These are phyloP conservation scores for Malurus splendens DNA, from an alignment of 2,797 vertebrate species.

Conservation along the genomic window DNA sequence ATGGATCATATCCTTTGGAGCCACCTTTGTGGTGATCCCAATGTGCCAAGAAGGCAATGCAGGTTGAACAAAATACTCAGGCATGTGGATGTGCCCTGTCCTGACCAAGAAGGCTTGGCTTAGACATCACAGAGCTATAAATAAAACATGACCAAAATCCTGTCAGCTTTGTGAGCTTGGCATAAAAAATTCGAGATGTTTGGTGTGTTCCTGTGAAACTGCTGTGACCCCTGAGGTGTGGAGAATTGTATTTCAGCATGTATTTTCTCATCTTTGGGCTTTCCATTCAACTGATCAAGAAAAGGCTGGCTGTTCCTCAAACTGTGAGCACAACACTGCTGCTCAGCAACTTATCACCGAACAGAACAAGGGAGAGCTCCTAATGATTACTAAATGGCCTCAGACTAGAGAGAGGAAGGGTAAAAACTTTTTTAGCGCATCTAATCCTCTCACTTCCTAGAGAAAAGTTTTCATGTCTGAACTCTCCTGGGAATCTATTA, in stretches of 20 bases:
- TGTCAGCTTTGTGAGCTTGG: background rate
- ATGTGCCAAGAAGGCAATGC: background rate
- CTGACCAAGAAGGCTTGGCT: background rate
- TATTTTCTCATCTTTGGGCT: background rate
- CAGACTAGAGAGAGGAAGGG: background rate
- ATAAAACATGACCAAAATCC: background rate
- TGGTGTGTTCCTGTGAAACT: background rate
- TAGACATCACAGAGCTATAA: background rate
- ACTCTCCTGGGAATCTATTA: background rate
- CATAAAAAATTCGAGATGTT: background rate
- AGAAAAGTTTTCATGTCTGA: background rate
- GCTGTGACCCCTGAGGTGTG: accelerated
- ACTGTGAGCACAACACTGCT: background rate
- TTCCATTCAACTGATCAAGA: background rate
- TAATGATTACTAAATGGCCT: background rate
- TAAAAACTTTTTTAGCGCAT: background rate
- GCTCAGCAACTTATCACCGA: background rate
- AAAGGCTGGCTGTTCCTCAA: background rate
- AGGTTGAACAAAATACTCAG: background rate
- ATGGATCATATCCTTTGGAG: background rate
- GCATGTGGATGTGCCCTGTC: background rate
- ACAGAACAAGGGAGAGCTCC: background rate
- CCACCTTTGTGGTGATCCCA: background rate
- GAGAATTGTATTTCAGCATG: background rate
- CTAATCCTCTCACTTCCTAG: background rate